Evolutionary conservation across 2,888 invertebrate species (phyloP).

Genomic region (Diachrysia chrysitis): DNA sequence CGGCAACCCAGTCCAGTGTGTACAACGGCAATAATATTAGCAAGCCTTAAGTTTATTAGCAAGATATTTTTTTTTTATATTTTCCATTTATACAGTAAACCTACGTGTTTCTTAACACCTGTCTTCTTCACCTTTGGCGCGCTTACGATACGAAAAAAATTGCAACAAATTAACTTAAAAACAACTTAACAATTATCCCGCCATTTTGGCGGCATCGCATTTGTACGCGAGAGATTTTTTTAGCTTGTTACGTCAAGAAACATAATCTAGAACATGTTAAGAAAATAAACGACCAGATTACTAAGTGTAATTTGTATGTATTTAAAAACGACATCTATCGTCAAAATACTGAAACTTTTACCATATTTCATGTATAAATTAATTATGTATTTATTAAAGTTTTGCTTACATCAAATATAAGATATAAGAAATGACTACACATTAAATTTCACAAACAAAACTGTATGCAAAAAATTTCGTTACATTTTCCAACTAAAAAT

Average conservation of each 20-base stretch:
- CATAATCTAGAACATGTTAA: background rate
- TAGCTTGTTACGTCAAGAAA: background rate
- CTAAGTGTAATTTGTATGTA: background rate
- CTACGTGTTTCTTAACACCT: constrained; percentile 68
- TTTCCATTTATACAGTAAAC: constrained; percentile 82
- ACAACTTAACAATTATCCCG: constrained; percentile 82
- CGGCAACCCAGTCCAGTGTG: constrained; percentile 33
- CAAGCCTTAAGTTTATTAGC: constrained; percentile 71
- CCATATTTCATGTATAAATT: background rate
- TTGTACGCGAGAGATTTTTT: constrained; percentile 44
- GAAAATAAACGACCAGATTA: background rate
- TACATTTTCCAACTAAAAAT: background rate
- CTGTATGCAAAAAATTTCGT: too few species aligned
- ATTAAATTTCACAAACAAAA: background rate
- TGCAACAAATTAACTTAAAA: constrained; percentile 83
- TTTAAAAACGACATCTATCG: background rate
- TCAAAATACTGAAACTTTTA: background rate
- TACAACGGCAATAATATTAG: constrained; percentile 61
- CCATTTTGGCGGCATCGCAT: constrained; percentile 63
- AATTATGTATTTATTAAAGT: background rate
- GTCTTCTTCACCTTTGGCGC: constrained; percentile 84
- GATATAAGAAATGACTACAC: background rate
- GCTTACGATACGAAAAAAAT: constrained; percentile 80
- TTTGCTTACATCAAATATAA: too few species aligned
- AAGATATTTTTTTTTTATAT: constrained; percentile 82